These are phyloP conservation scores for Uropsilus gracilis DNA, from an alignment of 2,113 vertebrate species.

Conservation along the genomic window DNA sequence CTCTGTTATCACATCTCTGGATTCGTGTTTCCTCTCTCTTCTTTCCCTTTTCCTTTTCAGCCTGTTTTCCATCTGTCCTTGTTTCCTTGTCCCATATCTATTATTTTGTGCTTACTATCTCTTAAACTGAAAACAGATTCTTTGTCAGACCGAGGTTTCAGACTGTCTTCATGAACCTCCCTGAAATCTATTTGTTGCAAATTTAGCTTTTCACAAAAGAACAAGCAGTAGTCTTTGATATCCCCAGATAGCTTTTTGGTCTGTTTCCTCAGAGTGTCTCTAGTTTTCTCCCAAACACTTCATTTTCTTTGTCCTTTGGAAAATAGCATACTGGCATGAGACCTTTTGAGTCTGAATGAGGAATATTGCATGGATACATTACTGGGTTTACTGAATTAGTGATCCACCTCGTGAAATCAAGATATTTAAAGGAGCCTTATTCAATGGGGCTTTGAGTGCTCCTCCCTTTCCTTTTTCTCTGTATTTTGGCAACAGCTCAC, in stretches of 20 bases:
- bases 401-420: constrained; percentile 16
- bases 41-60: constrained; percentile 30
- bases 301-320: constrained; percentile 35
- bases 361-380: neutral
- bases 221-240: constrained; percentile 6
- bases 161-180: neutral
- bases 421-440: neutral
- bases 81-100: constrained; percentile 46
- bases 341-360: constrained; percentile 49
- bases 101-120: constrained; percentile 37
- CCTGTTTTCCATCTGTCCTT: constrained; percentile 36
- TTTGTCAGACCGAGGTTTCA: neutral
- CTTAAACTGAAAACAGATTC: constrained; percentile 43
- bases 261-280: neutral
- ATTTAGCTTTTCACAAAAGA: constrained; percentile 52
- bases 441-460: neutral
- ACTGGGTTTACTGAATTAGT: neutral
- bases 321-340: neutral
- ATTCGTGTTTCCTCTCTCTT: constrained; percentile 47
- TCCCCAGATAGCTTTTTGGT: neutral
- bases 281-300: constrained; percentile 26
- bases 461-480: neutral
- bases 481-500: neutral
- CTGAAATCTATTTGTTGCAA: constrained; percentile 34
- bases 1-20: neutral